Percentiles rank a stretch among this genome's conserved stretches.
Conservation (phyloP, 2,888 invertebrate genomes). For the Dicyrtomina minuta region DNA sequence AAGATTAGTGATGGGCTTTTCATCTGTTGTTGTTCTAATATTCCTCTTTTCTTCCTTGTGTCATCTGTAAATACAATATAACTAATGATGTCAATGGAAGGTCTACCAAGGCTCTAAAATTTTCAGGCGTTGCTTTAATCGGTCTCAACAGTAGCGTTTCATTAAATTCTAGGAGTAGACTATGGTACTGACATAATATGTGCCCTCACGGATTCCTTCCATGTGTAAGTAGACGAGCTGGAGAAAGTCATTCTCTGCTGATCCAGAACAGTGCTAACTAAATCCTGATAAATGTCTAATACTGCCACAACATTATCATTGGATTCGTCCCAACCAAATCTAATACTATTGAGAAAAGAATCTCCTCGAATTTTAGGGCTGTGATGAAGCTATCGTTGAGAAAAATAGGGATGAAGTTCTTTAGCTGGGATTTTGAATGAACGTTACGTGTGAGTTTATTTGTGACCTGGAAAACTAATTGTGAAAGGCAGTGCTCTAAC, state of each 20-base stretch:
- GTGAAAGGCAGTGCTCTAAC: no score
- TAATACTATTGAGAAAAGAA: background rate
- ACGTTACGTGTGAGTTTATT: background rate
- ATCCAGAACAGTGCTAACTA: background rate
- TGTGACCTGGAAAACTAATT: background rate
- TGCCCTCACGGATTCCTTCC: no score
- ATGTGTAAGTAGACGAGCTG: no score
- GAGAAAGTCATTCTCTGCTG: background rate
- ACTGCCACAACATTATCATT: background rate
- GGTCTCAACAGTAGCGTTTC: no score
- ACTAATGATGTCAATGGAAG: no score
- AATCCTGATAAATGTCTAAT: slow-evolving; percentile 8
- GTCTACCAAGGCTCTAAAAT: background rate
- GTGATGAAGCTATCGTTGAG: no score
- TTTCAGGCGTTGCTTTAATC: no score
- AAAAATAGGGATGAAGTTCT: no score
- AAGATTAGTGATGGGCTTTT: slow-evolving; percentile 1
- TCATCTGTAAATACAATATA: no score
- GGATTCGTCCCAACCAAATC: background rate
- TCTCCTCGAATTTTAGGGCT: no score
- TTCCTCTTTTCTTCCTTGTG: background rate
- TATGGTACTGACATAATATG: background rate
- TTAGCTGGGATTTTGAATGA: no score
- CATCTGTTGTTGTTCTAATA: no score
- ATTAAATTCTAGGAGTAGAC: background rate